These are phyloP conservation scores for Eulimnadia texana DNA, from an alignment of 1,140 invertebrate genomes.

Conservation along the genomic window DNA sequence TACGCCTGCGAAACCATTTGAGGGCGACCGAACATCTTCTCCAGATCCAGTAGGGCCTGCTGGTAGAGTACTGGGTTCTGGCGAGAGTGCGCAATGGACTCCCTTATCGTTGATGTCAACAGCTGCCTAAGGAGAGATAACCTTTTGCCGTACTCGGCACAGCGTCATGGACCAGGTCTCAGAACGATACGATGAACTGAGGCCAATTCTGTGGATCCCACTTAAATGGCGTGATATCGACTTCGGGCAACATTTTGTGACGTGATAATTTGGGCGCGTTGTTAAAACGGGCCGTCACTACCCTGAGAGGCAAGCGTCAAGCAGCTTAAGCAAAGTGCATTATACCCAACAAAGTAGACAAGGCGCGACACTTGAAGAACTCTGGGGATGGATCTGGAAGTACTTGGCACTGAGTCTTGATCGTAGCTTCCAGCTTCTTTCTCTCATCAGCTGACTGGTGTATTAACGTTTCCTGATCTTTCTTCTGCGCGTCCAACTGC, in stretches of 20 bases:
- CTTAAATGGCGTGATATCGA: conserved; percentile 1
- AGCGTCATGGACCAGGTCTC: background rate
- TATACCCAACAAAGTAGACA: too few relatives aligned
- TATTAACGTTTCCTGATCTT: too few relatives aligned
- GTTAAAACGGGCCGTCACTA: background rate
- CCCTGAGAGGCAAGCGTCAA: background rate
- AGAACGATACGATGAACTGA: conserved; percentile 6
- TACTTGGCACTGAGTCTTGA: too few relatives aligned
- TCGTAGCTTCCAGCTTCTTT: too few relatives aligned
- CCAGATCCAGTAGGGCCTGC: conserved; percentile 4
- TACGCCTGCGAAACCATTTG: background rate
- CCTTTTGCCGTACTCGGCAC: background rate
- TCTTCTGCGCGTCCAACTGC: too few relatives aligned
- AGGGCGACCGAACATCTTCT: background rate
- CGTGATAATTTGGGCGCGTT: background rate
- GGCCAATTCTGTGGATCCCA: conserved; percentile 3
- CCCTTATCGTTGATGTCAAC: background rate
- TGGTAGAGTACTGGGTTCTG: background rate
- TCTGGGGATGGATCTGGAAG: too few relatives aligned
- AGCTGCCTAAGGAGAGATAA: background rate
- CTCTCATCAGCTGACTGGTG: too few relatives aligned
- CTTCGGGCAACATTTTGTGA: background rate
- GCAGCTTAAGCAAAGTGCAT: too few relatives aligned
- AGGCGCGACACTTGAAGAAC: too few relatives aligned
- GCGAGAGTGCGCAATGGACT: background rate